phyloP scores from a whole-genome alignment of 2,113 vertebrate species.

The Machaerirhynchus nigripectus region DNA sequence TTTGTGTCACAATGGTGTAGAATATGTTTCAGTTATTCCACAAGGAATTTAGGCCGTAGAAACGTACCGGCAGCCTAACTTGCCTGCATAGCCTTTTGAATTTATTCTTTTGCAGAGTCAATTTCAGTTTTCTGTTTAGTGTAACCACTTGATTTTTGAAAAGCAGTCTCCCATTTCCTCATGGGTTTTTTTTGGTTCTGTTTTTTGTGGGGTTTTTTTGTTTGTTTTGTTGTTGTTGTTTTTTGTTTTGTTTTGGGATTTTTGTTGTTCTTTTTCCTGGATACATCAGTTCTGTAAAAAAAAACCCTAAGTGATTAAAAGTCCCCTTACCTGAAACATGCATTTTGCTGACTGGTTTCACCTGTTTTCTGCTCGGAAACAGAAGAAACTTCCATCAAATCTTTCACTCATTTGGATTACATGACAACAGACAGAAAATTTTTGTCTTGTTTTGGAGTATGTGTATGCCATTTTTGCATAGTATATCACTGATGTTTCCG shows the following conservation, averaged over 20 bases:
- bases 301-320: neutral
- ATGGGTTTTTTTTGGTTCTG: fast-evolving
- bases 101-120: neutral
- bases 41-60: neutral
- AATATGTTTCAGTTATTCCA: neutral
- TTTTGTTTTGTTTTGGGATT: neutral
- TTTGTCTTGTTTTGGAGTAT: neutral
- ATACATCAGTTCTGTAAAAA: neutral
- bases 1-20: neutral
- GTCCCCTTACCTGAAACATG: neutral
- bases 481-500: neutral
- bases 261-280: neutral
- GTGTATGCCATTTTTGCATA: neutral
- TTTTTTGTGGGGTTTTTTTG: neutral
- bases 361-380: neutral
- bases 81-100: neutral
- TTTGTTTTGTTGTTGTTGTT: no score
- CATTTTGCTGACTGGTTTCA: neutral
- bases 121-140: neutral
- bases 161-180: neutral
- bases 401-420: neutral
- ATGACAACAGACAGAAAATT: neutral
- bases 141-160: neutral
- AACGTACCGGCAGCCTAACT: neutral
- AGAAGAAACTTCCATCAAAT: neutral